phyloP scores from a whole-genome alignment of 2,888 invertebrate genomes.

The Nomada fabriciana region DNA sequence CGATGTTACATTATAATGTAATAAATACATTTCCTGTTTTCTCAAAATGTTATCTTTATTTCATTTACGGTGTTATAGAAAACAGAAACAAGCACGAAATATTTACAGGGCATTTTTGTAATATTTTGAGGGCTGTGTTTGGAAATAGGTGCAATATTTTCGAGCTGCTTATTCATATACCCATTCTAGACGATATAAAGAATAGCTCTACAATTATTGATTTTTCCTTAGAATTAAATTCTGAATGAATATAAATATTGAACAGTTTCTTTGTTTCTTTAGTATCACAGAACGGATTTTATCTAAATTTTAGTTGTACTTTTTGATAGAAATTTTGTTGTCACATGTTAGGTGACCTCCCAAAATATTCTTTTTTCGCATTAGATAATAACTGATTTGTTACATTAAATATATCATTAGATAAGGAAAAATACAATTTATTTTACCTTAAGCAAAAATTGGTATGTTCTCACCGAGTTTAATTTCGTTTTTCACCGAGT shows the following conservation, averaged over 20 bases:
- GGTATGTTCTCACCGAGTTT: not conserved
- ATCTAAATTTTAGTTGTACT: conserved; percentile 27
- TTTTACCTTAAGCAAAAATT: not conserved
- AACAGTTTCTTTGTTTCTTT: conserved; percentile 38
- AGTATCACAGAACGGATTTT: conserved; percentile 62
- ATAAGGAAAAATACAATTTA: conserved; percentile 3
- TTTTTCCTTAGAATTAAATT: not conserved
- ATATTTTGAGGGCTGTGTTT: too few species aligned
- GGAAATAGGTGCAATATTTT: too few species aligned
- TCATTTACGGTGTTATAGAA: conserved; percentile 12
- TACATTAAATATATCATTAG: conserved; percentile 16
- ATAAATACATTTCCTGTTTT: conserved; percentile 71
- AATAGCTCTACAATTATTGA: not conserved
- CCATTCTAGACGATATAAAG: conserved; percentile 8
- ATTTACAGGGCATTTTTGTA: not conserved
- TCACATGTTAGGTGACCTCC: conserved; percentile 9
- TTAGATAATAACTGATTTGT: not conserved
- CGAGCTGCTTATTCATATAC: too few species aligned
- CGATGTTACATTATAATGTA: conserved; percentile 47
- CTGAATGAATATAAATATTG: conserved; percentile 20
- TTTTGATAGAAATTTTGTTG: conserved; percentile 12
- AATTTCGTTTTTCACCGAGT: not conserved
- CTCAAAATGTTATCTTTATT: conserved; percentile 59
- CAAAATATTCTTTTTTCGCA: conserved; percentile 4
- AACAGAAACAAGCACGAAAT: not conserved